These are phyloP conservation scores for Digitonthophagus gazella DNA, from an alignment of 2,888 invertebrate species.

Conservation along the genomic window DNA sequence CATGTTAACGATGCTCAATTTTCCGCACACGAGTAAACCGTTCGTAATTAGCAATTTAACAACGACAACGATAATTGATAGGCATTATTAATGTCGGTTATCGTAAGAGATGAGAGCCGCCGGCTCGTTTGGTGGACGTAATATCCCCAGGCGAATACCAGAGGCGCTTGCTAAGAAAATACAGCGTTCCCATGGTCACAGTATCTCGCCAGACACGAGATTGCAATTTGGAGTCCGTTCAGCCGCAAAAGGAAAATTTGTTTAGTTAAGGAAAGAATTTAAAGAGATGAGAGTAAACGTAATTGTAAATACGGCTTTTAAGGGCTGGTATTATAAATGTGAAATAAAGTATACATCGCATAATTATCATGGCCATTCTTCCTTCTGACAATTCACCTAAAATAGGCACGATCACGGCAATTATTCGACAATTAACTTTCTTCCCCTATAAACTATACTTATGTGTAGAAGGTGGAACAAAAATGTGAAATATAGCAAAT, in stretches of 20 bases:
- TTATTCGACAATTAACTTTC: no score
- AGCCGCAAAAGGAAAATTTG: background rate
- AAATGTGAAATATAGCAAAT: no score
- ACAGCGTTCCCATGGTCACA: constrained; percentile 7
- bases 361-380: no score
- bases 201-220: constrained; percentile 12
- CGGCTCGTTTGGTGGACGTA: background rate
- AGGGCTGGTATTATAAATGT: background rate
- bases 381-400: no score
- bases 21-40: background rate
- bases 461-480: no score
- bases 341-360: no score
- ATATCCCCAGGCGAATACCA: background rate
- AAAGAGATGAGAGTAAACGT: background rate
- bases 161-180: background rate
- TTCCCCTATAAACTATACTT: no score
- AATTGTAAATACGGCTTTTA: no score
- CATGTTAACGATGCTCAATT: background rate
- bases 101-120: background rate
- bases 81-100: constrained; percentile 17
- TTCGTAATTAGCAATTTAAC: constrained; percentile 13
- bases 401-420: no score
- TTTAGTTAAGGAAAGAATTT: background rate
- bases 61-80: constrained; percentile 15
- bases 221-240: constrained; percentile 2